Base-by-base conservation (phyloP, 1,140 invertebrate genomes). In the Drosophila varians region DNA sequence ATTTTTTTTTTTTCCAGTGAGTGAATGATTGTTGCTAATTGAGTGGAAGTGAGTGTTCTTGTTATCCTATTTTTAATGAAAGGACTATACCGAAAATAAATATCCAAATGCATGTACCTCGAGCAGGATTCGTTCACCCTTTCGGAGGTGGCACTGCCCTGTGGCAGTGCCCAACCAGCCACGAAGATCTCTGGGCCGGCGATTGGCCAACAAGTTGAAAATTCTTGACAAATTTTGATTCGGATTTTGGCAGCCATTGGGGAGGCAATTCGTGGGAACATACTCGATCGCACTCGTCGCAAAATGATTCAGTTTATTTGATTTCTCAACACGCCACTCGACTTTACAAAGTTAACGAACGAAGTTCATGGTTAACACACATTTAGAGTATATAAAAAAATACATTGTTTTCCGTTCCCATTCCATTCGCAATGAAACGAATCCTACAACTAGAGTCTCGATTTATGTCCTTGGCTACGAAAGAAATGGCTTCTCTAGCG, bases 21-120 rank as follows among this genome's bases (percentile, higher is more conserved):
- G n/a, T 45, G 46, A 46, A 18, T 49, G 38, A 48, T 46, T 55
- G 45, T 18, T 55, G 9, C 9, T 55, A 19, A 42, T 31, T 36
- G 26, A 48, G 28, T 56, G 54, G 38, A 4, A 48, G 47, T 7
- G 42, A 36, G 8, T 23, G n/a, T 52, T 70, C 34, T 58, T 60
- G 49, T 38, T 43, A 62, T 62, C 79, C 45, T 65, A 55, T 76
- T 68, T 57, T 34, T 68, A 55, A 73, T 60, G 46, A 64, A 70
- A 68, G 61, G 34, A 64, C n/a, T n/a, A 72, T 46, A 31, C 28
- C 28, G 9, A 25, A 43, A 79, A 79, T 79, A 80, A 77, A 79
- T 51, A 38, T 48, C 34, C 19, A 18, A 58, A 11, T 31, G 9
- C 4, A 31, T 31, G 28, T 31, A 31, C 28, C 28, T 31, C 11